A percentile compares a stretch with the other conserved stretches of the same genome.
These are phyloP conservation scores for Pseudococcus viburni DNA, from an alignment of 2,888 invertebrate species.

Conservation along the genomic window DNA sequence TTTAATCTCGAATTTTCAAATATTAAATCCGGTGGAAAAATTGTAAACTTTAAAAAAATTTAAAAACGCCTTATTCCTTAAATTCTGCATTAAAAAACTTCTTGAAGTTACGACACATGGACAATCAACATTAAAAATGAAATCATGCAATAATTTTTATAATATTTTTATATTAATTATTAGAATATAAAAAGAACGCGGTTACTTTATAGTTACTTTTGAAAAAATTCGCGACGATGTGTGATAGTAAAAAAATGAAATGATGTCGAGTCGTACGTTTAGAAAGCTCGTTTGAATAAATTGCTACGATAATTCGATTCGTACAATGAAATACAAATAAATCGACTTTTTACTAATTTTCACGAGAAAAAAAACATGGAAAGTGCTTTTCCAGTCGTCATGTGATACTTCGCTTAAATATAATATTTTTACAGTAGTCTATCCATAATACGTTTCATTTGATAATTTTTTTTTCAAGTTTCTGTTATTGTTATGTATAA, in stretches of 20 bases:
- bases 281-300: not conserved
- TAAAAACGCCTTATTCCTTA: not conserved
- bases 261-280: not conserved
- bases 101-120: not conserved
- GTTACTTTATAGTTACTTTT: not conserved
- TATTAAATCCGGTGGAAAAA: not conserved
- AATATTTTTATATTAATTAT: not conserved
- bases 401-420: slow-evolving; percentile 30
- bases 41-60: not conserved
- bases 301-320: slow-evolving; percentile 8
- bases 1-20: no score
- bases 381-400: slow-evolving; percentile 36
- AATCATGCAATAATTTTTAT: slow-evolving; percentile 14
- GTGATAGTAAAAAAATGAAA: not conserved
- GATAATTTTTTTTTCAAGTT: not conserved
- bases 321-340: not conserved
- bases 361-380: slow-evolving; percentile 14
- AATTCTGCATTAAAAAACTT: not conserved
- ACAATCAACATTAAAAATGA: not conserved
- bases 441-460: slow-evolving; percentile 9
- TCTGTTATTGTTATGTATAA: slow-evolving; percentile 19
- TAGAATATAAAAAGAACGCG: not conserved
- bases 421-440: slow-evolving; percentile 31
- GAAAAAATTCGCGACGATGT: slow-evolving; percentile 8
- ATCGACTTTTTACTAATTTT: not conserved